Evolutionary conservation across 2,888 invertebrate genomes (phyloP).

Genomic region (Morpho helenor): DNA sequence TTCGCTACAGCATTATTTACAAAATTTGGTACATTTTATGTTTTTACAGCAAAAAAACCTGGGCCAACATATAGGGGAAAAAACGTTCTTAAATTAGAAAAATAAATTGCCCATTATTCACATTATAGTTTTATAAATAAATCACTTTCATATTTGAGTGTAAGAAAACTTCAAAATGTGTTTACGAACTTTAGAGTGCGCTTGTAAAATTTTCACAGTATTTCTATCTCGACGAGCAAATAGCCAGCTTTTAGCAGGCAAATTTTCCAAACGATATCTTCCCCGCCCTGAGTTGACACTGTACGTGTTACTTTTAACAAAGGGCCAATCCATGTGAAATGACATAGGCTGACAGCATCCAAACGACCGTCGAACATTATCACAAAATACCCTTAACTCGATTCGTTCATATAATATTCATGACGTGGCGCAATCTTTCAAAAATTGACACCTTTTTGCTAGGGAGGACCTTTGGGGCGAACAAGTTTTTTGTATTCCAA

Average conservation of each 20-base stretch:
- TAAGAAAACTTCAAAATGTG: not conserved
- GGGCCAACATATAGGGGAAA: no score
- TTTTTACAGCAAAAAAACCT: no score
- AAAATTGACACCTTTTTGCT: slow-evolving; percentile 76
- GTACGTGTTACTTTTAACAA: slow-evolving; percentile 76
- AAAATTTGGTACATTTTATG: no score
- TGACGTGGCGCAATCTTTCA: slow-evolving; percentile 77
- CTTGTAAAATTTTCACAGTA: slow-evolving; percentile 1
- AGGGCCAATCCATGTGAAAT: slow-evolving; percentile 75
- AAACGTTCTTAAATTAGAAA: no score
- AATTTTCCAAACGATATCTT: slow-evolving; percentile 56
- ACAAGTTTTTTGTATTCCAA: slow-evolving; percentile 72
- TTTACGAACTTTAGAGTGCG: slow-evolving; percentile 4
- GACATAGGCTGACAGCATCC: slow-evolving; percentile 76
- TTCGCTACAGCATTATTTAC: no score
- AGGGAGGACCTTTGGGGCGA: slow-evolving; percentile 51
- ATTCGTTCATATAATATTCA: slow-evolving; percentile 79
- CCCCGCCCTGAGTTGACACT: slow-evolving; percentile 53
- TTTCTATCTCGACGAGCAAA: slow-evolving; percentile 19
- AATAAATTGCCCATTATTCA: no score
- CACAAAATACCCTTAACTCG: slow-evolving; percentile 76
- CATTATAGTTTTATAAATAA: no score
- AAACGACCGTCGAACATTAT: slow-evolving; percentile 72
- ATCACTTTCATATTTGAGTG: no score
- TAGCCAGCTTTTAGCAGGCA: slow-evolving; percentile 38